Conservation (phyloP, 2,888 invertebrate species). For the Cybosia mesomella region DNA sequence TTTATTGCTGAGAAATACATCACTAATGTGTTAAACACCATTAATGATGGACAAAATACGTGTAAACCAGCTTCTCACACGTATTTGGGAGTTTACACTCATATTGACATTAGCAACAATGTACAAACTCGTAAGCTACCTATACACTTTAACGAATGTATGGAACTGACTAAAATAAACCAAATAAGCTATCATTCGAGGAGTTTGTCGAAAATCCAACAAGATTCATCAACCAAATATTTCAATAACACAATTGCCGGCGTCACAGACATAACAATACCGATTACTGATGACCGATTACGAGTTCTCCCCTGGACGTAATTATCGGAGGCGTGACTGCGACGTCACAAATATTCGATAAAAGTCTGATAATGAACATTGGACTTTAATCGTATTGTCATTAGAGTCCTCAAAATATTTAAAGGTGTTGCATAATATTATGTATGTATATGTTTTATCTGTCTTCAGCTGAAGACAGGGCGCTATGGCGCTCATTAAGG, state of each 20-base stretch:
- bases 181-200: too few species aligned
- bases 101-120: slow-evolving; percentile 11
- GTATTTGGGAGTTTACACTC: slow-evolving; percentile 3
- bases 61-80: slow-evolving; percentile 18
- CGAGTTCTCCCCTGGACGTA: slow-evolving; percentile 38
- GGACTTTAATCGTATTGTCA: background rate
- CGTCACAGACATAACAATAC: slow-evolving; percentile 29
- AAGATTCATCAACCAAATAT: slow-evolving; percentile 46
- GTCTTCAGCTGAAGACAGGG: too few species aligned
- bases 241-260: slow-evolving; percentile 29
- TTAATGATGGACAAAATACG: slow-evolving; percentile 35
- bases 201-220: too few species aligned
- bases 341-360: slow-evolving; percentile 32
- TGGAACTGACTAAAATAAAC: background rate
- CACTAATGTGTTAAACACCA: slow-evolving; percentile 39
- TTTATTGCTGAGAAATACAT: slow-evolving; percentile 42
- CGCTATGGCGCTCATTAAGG: too few species aligned
- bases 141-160: background rate
- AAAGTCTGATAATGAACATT: background rate
- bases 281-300: background rate
- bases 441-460: too few species aligned
- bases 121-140: background rate
- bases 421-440: too few species aligned
- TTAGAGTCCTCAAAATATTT: background rate
- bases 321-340: slow-evolving; percentile 34